These are phyloP conservation scores for Montipora cactus DNA, from an alignment of 64 coral and sea anemone genomes.

Conservation along the genomic window DNA sequence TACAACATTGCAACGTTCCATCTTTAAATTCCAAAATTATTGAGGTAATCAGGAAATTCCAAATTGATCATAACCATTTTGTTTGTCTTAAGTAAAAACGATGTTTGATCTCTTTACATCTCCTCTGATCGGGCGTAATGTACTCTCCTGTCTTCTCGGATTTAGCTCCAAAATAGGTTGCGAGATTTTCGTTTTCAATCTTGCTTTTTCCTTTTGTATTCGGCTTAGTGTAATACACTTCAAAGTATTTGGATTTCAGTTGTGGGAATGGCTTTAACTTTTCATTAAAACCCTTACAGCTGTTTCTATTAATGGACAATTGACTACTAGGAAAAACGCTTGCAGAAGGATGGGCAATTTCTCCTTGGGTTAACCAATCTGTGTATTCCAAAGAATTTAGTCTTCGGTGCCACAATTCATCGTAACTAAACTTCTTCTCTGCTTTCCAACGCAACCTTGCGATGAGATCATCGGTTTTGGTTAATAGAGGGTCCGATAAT, in stretches of 20 bases:
- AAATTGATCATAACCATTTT: not conserved
- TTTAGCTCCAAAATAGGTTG: not conserved
- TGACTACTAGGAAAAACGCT: not conserved
- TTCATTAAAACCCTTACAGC: not conserved
- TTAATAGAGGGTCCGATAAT: not conserved
- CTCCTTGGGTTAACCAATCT: not conserved
- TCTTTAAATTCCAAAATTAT: no score
- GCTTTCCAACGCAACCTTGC: slow-evolving; percentile 1
- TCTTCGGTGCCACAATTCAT: slow-evolving; percentile 24
- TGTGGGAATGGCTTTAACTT: not conserved
- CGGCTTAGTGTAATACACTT: slow-evolving; percentile 18
- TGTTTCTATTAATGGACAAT: not conserved
- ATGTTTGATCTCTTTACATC: not conserved
- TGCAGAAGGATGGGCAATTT: not conserved
- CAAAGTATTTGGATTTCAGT: not conserved
- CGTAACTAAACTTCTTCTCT: slow-evolving; percentile 4
- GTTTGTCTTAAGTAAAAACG: not conserved
- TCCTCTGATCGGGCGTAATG: slow-evolving; percentile 1
- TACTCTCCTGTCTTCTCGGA: not conserved
- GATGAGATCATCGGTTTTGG: slow-evolving; percentile 3
- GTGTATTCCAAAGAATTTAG: not conserved
- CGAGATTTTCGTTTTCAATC: not conserved
- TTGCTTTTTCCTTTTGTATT: not conserved
- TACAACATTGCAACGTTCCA: no score
- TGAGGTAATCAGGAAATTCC: no score